phyloP scores from a whole-genome alignment of 2,113 vertebrate species.

The Prochilodus magdalenae region DNA sequence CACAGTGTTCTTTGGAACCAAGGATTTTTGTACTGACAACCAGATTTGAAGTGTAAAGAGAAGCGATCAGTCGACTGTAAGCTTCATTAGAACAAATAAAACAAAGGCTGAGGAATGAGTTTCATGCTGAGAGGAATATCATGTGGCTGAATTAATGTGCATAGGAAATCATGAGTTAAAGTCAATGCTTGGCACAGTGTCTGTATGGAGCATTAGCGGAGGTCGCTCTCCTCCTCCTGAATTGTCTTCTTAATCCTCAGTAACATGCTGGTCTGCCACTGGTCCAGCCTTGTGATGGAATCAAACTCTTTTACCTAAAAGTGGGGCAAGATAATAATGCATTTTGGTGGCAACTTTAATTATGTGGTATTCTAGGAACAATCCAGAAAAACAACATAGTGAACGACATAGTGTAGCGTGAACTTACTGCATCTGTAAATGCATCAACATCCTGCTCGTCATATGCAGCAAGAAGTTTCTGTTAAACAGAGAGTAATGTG shows the following conservation, averaged over 20 bases:
- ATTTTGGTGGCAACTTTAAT: not conserved
- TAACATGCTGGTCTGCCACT: constrained; percentile 84
- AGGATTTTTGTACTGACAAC: not conserved
- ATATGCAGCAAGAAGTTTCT: constrained; percentile 82
- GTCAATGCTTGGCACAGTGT: not conserved
- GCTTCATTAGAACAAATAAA: not conserved
- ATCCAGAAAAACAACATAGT: not conserved
- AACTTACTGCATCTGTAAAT: constrained; percentile 80
- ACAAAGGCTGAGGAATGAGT: not conserved
- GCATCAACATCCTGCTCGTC: constrained; percentile 82
- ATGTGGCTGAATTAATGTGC: not conserved
- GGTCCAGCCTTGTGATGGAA: constrained; percentile 80
- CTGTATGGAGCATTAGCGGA: constrained; percentile 68
- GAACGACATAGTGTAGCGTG: not conserved
- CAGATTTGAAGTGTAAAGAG: not conserved
- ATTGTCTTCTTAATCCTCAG: constrained; percentile 82
- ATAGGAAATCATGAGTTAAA: not conserved
- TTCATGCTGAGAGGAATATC: not conserved
- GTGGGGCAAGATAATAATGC: not conserved
- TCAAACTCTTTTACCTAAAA: constrained; percentile 82
- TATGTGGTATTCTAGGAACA: not conserved
- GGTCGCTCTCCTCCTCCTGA: constrained; percentile 79
- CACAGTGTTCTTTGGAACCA: not conserved
- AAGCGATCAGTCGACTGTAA: not conserved
- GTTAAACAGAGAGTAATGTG: not conserved